These are phyloP conservation scores for Lottia gigantea DNA, from an alignment of 2,888 invertebrate genomes.

Conservation along the genomic window DNA sequence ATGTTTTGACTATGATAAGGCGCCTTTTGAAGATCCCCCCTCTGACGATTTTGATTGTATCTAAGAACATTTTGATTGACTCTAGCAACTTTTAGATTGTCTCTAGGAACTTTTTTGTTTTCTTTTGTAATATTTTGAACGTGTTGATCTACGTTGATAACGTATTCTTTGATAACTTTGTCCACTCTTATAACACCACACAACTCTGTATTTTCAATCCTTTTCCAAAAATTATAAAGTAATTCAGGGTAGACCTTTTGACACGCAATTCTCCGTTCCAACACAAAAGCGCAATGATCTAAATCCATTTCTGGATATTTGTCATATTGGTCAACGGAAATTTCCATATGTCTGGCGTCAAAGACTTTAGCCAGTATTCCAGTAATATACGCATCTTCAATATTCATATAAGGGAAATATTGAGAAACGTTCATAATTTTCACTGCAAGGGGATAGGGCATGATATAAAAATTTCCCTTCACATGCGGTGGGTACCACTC, in stretches of 20 bases:
- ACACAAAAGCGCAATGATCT: background rate
- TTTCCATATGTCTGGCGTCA: background rate
- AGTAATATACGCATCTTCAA: constrained; percentile 12
- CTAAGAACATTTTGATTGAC: no score
- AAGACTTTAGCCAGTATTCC: constrained; percentile 8
- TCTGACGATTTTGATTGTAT: no score
- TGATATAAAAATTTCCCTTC: constrained; percentile 8
- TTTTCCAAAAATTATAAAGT: background rate
- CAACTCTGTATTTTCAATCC: constrained; percentile 1
- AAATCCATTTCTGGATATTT: background rate
- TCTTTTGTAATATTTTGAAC: no score
- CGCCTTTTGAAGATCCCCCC: no score
- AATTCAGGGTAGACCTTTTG: background rate
- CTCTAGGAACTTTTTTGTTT: no score
- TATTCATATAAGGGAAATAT: constrained; percentile 1
- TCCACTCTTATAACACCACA: background rate
- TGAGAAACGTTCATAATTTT: constrained; percentile 2
- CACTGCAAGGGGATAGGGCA: background rate
- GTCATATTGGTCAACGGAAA: background rate
- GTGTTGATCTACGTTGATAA: no score
- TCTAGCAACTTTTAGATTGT: no score
- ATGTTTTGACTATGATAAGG: no score
- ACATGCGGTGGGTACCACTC: constrained; percentile 1
- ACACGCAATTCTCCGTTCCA: background rate
- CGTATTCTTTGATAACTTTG: no score